Evolutionary conservation across 2,888 invertebrate species (phyloP).

Genomic region (Gymnosoma rotundatum): DNA sequence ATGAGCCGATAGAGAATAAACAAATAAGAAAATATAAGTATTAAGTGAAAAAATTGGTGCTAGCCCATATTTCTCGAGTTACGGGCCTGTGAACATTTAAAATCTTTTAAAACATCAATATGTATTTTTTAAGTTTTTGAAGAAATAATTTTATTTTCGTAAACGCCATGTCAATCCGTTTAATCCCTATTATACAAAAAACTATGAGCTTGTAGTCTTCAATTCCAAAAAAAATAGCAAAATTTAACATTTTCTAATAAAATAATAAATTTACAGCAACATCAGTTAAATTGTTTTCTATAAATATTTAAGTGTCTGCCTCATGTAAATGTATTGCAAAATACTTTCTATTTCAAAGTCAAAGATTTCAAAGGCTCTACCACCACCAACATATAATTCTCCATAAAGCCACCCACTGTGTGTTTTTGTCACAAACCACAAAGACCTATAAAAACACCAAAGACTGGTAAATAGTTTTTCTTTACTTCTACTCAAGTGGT

Average conservation of each 20-base stretch:
- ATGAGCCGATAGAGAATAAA: no score
- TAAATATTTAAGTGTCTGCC: background rate
- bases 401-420: conserved; percentile 25
- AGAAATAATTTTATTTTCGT: no score
- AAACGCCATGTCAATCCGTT: background rate
- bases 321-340: conserved; percentile 4
- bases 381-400: background rate
- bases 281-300: background rate
- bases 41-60: no score
- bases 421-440: conserved; percentile 49
- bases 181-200: conserved; percentile 5
- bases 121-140: no score
- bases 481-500: conserved; percentile 39
- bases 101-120: no score
- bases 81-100: no score
- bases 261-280: background rate
- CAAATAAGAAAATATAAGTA: no score
- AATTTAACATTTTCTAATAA: background rate
- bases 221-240: background rate
- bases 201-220: conserved; percentile 18
- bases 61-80: no score
- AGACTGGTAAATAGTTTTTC: conserved; percentile 26
- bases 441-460: conserved; percentile 52
- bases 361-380: conserved; percentile 18
- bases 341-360: conserved; percentile 41